phyloP scores from a whole-genome alignment of 2,113 vertebrate genomes.

The Paradoxurus hermaphroditus region DNA sequence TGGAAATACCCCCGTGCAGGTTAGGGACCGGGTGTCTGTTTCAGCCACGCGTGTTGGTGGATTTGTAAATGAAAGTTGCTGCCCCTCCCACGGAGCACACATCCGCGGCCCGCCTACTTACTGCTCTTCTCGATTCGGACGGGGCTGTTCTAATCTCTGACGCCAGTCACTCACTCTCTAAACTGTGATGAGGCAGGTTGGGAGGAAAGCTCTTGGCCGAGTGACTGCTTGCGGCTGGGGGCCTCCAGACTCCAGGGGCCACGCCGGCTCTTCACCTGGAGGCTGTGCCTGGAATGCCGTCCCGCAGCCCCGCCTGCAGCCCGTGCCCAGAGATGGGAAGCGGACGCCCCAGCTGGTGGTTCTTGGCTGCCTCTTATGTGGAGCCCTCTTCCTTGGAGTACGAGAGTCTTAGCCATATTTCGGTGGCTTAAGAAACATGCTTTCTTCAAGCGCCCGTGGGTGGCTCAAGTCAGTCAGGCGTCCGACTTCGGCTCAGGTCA shows the following conservation, averaged over 20 bases:
- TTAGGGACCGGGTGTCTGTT: not conserved
- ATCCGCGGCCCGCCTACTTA: not conserved
- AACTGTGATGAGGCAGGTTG: not conserved
- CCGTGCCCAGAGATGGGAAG: accelerated
- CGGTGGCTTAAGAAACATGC: not conserved
- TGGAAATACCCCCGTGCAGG: accelerated
- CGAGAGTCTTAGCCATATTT: accelerated
- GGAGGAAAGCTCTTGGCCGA: not conserved
- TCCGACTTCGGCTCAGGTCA: too few species aligned
- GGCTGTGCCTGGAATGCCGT: not conserved
- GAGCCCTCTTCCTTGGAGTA: too few species aligned
- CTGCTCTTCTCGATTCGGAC: accelerated
- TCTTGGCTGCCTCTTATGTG: not conserved
- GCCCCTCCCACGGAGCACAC: not conserved
- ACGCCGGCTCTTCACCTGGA: not conserved
- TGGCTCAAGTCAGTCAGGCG: too few species aligned
- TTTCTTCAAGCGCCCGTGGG: not conserved
- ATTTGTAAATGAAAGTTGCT: not conserved
- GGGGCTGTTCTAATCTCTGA: not conserved
- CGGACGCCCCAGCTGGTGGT: accelerated
- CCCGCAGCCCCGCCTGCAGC: not conserved
- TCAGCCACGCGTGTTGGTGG: not conserved
- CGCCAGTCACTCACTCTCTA: not conserved
- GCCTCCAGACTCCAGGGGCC: not conserved
- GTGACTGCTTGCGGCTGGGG: not conserved